phyloP scores from a whole-genome alignment of 2,888 invertebrate species.

The Pseudolycoriella hygida region DNA sequence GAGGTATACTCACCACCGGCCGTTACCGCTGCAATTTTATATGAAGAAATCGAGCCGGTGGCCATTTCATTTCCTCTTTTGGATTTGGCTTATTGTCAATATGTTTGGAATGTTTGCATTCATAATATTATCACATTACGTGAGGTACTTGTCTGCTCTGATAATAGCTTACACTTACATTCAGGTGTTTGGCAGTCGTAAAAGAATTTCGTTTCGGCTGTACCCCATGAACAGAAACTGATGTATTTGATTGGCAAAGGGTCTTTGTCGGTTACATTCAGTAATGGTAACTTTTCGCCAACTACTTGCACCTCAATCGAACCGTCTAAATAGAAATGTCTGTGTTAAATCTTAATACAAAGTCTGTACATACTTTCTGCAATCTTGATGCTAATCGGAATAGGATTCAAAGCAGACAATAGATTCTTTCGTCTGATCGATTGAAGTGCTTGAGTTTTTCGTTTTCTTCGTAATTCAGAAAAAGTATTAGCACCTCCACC shows the following conservation, averaged over 20 bases:
- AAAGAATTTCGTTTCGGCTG: constrained; percentile 46
- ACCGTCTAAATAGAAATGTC: constrained; percentile 41
- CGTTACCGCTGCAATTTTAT: too few relatives aligned
- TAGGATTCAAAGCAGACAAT: constrained; percentile 40
- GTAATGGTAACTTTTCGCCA: constrained; percentile 37
- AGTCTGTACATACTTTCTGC: constrained; percentile 25
- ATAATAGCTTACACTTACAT: too few relatives aligned
- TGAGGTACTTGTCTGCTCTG: too few relatives aligned
- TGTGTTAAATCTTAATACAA: too few relatives aligned
- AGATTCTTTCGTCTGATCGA: constrained; percentile 36
- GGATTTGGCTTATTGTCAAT: too few relatives aligned
- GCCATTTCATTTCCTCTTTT: too few relatives aligned
- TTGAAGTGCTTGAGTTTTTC: constrained; percentile 37
- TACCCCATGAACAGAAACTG: constrained; percentile 50
- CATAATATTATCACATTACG: too few relatives aligned
- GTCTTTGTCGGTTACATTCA: constrained; percentile 39
- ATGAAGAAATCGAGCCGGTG: too few relatives aligned
- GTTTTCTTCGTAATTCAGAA: constrained; percentile 42
- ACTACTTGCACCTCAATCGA: constrained; percentile 42
- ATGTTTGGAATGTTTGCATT: too few relatives aligned
- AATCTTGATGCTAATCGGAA: constrained; percentile 47
- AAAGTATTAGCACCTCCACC: constrained; percentile 56
- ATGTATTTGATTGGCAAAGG: constrained; percentile 44
- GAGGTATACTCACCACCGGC: too few relatives aligned
- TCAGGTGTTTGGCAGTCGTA: constrained; percentile 35